Evolutionary conservation across 2,888 invertebrate species (phyloP), one percentile per base, ranked within the genome.

Genomic region (Sinotaia quadrata): DNA sequence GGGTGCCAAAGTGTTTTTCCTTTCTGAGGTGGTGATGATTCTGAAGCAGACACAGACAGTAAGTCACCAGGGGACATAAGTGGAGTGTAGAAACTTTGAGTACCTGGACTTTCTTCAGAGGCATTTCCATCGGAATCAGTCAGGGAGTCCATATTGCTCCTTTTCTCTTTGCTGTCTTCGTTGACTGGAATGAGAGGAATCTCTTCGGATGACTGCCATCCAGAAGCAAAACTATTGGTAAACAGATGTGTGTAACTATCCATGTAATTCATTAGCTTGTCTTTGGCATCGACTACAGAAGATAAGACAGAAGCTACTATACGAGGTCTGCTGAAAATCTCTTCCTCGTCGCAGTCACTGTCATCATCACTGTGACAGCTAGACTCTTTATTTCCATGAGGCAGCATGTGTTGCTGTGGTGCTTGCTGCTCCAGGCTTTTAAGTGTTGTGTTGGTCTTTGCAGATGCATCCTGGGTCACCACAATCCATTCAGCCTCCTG

Each of bases 401-500:
- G n/a, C n/a, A n/a, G 3, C 27, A n/a, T 49, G 24, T 34, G 5
- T 47, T 24, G 21, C 49, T 21, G 2, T 37, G 27, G 44, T n/a
- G 27, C 44, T 60, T 44, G 27, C 29, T 31, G 54, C 37, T 12
- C 37, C 54, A 7, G 57, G 66, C 44, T 12, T 4, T 36, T 47
- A 7, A 59, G 63, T 4, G 58, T 29, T 2, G 47, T 44, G 54
- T 41, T 60, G 44, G 60, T 41, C 15, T 44, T 60, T 0, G 65
- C 51, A 7, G 52, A 47, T 4, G 52, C 31, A 4, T 61, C 70
- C 49, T 68, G 68, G 12, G 56, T 66, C n/a, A 72, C 65, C 7
- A 72, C 34, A 4, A 72, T 61, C 72, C 72, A 72, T 29, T 72
- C 72, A 0, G 67, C 41, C 21, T 72, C 72, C 2, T 60, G 60